phyloP scores from a whole-genome alignment of 2,113 vertebrate genomes.

The Climacteris rufus region DNA sequence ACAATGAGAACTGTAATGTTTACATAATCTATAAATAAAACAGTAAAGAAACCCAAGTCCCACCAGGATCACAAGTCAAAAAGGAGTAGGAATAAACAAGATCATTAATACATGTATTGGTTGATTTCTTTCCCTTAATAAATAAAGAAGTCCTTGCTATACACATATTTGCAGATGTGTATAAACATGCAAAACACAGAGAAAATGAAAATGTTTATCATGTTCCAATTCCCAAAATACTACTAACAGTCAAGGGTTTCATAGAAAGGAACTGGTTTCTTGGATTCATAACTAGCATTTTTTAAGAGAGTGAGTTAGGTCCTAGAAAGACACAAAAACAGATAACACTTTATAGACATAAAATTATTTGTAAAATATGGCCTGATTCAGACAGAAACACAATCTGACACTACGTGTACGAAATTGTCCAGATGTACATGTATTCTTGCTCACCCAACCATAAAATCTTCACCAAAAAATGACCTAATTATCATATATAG shows the following conservation, averaged over 20 bases:
- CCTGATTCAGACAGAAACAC: background rate
- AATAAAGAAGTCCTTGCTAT: slow-evolving; percentile 15
- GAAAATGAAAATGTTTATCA: background rate
- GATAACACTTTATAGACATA: background rate
- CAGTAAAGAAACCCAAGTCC: background rate
- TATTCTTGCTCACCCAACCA: background rate
- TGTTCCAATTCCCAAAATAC: background rate
- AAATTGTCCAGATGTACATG: background rate
- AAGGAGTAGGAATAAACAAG: background rate
- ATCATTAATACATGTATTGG: background rate
- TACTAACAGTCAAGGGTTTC: background rate
- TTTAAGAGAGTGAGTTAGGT: background rate
- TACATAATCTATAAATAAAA: slow-evolving; percentile 24
- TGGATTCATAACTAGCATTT: background rate
- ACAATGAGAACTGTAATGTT: slow-evolving; percentile 24
- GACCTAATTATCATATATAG: background rate
- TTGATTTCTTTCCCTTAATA: background rate
- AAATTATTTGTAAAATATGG: background rate
- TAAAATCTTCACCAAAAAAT: background rate
- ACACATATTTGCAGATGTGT: background rate
- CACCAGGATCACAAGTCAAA: background rate
- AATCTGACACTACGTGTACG: rapidly evolving
- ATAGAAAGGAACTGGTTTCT: background rate
- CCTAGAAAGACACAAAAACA: background rate
- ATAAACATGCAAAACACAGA: background rate